These are phyloP conservation scores for Cataglyphis cursor DNA, from an alignment of 2,888 invertebrate species.

Conservation along the genomic window DNA sequence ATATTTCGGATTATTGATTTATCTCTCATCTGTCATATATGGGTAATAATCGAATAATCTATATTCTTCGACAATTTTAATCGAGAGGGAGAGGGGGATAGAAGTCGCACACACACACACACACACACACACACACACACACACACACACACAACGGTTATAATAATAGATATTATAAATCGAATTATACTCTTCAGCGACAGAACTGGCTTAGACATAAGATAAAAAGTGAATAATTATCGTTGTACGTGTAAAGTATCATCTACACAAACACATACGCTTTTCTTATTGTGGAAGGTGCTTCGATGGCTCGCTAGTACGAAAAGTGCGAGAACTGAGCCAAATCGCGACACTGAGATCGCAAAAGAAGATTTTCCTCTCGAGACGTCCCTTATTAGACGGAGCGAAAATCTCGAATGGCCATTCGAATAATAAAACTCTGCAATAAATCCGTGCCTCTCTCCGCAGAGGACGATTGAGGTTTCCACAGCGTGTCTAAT, in stretches of 20 bases:
- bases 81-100: not conserved
- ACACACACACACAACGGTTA: constrained; percentile 28
- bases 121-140: constrained; percentile 18
- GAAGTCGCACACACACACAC: constrained; percentile 16
- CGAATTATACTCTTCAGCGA: constrained; percentile 46
- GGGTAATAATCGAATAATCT: constrained; percentile 45
- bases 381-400: constrained; percentile 8
- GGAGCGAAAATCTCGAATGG: constrained; percentile 46
- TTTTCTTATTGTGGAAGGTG: constrained; percentile 80
- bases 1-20: constrained; percentile 58
- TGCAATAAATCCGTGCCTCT: constrained; percentile 30
- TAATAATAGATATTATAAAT: constrained; percentile 43
- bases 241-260: constrained; percentile 63
- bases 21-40: constrained; percentile 48
- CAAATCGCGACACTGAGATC: constrained; percentile 34
- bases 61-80: constrained; percentile 52
- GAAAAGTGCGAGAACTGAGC: constrained; percentile 54
- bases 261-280: constrained; percentile 80
- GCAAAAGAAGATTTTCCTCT: constrained; percentile 26
- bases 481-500: constrained; percentile 43
- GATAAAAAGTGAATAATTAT: constrained; percentile 68
- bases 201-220: constrained; percentile 50
- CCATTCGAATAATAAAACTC: constrained; percentile 12
- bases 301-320: constrained; percentile 68
- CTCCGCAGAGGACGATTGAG: constrained; percentile 5